Base-by-base conservation (phyloP, 2,888 invertebrate genomes). In the Himalopsyche anomala region DNA sequence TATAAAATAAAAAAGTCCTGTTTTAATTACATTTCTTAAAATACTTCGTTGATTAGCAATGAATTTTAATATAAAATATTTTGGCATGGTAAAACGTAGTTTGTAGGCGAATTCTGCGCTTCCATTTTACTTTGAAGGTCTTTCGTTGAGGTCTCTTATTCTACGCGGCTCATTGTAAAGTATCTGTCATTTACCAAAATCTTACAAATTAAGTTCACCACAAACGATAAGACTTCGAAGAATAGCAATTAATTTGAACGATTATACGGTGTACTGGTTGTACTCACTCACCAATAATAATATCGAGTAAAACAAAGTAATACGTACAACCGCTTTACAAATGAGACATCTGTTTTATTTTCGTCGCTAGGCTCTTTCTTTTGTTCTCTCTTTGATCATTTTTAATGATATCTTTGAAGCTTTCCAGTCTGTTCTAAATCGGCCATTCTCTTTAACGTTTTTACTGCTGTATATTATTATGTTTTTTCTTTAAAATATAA, bases 311-410 rank as follows among this genome's bases (percentile, higher is more conserved):
- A 74, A 74, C 74, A 74, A 28, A 74, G 38, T 74, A 36, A 74
- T 74, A 74, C 12, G 38, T 38, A 36, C 62, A 5, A 51, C 51
- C 74, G 74, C 36, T 12, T 12, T 12, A 74, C 28, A 74, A 19
- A 36, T 36, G 74, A 36, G 74, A 15, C 15, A 36, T 36, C 36
- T 36, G 74, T 36, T 74, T 74, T 74, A 74, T 74, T 74, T 74
- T 74, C 12, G 74, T 74, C 36, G 51, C 15, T 15, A 15, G 51
- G 12, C 15, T 15, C 51, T 51, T 74, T 38, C 74, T 74, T 74
- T 74, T 74, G 74, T 74, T 74, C 74, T 12, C 38, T 38, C 74
- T 74, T 74, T 74, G 74, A 74, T 74, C 74, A 74, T 74, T 74
- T 74, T 74, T 74, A 74, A 74, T 74, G 74, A 74, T 38, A 74